Base-by-base conservation (phyloP, 2,888 invertebrate genomes). In the Mythimna vitellina region DNA sequence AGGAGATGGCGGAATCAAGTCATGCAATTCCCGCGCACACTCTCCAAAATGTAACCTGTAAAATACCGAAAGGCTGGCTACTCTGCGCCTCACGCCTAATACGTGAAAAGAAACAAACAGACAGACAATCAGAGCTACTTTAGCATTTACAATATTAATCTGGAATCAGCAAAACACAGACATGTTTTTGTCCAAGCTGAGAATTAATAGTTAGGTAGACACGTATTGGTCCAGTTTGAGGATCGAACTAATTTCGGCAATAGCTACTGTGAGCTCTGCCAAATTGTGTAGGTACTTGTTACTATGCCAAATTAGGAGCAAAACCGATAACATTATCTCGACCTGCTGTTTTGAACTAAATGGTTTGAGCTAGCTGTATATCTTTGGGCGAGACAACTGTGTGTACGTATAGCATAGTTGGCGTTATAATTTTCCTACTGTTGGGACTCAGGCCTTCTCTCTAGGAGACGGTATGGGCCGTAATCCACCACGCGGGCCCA, bases 251-350 rank as follows among this genome's bases (percentile, higher is more conserved):
- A 77, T 70, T 66, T 67, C 8, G n/a, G 7, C 51, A 25, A 77
- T 70, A 25, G 70, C 53, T 35, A 8, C 35, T n/a, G 54, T 61
- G 60, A 35, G 79, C 76, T 46, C 51, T 72, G 76, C 76, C 79
- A 74, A 74, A 77, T 42, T 70, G 49, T 77, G 22, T 70, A 61
- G 49, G 17, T 77, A 61, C 54, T 74, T 70, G 61, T 77, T 70
- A 70, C 70, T n/a, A 57, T 76, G 79, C 76, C 79, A 79, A 76
- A 76, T 79, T 70, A 74, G 61, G 49, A 69, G 49, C 38, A 38
- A 61, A 73, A 38, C 46, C 20, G 14, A 69, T 77, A 76, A 38
- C 60, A 73, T 73, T 60, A 73, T 77, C 46, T 25, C 7, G 20
- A 29, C 20, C 17, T 60, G 14, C 29, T 49, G 35, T 49, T 54